Evolutionary conservation across 2,797 vertebrate species (phyloP).

Genomic region (Pseudomugil tenellus): DNA sequence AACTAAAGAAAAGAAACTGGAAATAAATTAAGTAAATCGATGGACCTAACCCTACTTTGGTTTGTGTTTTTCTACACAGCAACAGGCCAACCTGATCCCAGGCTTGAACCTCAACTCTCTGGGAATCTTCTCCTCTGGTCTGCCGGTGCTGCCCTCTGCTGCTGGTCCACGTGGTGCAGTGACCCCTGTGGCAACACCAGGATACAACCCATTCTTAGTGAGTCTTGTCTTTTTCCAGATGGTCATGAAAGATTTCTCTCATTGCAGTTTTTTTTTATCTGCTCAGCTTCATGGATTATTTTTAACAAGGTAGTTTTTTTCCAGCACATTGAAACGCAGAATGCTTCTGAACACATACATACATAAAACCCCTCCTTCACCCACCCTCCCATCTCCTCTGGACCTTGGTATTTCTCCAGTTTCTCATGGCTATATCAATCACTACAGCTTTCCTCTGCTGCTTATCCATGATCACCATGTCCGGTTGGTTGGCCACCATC

Average conservation of each 20-base stretch:
- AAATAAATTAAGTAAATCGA: background rate
- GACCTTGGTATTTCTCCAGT: too few relatives aligned
- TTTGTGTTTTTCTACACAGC: slow-evolving; percentile 73
- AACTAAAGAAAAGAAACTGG: background rate
- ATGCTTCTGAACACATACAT: slow-evolving; percentile 32
- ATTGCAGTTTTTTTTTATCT: too few relatives aligned
- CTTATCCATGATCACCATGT: too few relatives aligned
- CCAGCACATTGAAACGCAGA: slow-evolving; percentile 27
- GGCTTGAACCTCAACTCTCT: slow-evolving; percentile 93
- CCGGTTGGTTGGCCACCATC: too few relatives aligned
- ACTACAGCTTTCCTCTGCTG: too few relatives aligned
- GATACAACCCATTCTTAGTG: slow-evolving; percentile 92
- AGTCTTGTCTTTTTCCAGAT: slow-evolving; percentile 64
- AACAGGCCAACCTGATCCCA: slow-evolving; percentile 94
- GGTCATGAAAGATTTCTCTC: slow-evolving; percentile 14
- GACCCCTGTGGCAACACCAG: slow-evolving; percentile 74
- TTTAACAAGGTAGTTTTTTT: slow-evolving; percentile 31
- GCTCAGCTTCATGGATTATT: slow-evolving; percentile 21
- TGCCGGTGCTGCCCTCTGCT: slow-evolving; percentile 87
- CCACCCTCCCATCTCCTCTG: too few relatives aligned
- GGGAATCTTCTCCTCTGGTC: slow-evolving; percentile 93
- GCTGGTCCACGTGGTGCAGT: slow-evolving; percentile 83
- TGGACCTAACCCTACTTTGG: background rate
- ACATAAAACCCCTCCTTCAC: too few relatives aligned
- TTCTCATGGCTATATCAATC: too few relatives aligned